phyloP scores from a whole-genome alignment of 2,888 invertebrate genomes.

The Cactoblastis cactorum region DNA sequence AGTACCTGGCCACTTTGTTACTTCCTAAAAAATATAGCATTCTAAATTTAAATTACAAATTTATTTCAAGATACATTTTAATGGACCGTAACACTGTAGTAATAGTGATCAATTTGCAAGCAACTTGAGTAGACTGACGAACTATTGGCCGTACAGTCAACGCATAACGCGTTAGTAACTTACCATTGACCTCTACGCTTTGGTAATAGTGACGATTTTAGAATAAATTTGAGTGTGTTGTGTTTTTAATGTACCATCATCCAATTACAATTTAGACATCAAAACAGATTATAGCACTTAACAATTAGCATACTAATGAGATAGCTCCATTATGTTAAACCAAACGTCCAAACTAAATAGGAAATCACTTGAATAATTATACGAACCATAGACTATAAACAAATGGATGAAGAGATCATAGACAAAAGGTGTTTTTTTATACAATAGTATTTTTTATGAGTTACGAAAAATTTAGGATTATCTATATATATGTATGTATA shows the following conservation, averaged over 20 bases:
- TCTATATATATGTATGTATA: too few species aligned
- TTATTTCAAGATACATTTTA: too few species aligned
- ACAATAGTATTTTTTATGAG: background rate
- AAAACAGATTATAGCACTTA: slow-evolving; percentile 11
- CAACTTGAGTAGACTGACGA: too few species aligned
- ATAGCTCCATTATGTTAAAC: slow-evolving; percentile 11
- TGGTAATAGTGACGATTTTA: too few species aligned
- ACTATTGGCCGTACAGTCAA: too few species aligned
- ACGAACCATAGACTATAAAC: background rate
- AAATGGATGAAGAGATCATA: too few species aligned
- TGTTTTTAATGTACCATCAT: background rate
- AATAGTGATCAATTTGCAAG: too few species aligned
- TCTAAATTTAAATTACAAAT: slow-evolving; percentile 5
- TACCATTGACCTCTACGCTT: too few species aligned
- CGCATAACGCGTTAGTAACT: too few species aligned
- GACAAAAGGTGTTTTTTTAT: background rate
- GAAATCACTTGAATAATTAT: slow-evolving; percentile 11
- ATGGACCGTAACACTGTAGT: too few species aligned
- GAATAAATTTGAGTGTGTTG: too few species aligned
- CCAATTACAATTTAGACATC: slow-evolving; percentile 11
- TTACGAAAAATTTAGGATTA: too few species aligned
- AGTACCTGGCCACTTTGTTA: background rate
- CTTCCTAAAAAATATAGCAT: background rate
- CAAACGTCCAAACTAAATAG: slow-evolving; percentile 9
- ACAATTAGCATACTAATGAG: slow-evolving; percentile 12